Conservation (phyloP, 2,888 invertebrate genomes). For the Aspidapion aeneum region DNA sequence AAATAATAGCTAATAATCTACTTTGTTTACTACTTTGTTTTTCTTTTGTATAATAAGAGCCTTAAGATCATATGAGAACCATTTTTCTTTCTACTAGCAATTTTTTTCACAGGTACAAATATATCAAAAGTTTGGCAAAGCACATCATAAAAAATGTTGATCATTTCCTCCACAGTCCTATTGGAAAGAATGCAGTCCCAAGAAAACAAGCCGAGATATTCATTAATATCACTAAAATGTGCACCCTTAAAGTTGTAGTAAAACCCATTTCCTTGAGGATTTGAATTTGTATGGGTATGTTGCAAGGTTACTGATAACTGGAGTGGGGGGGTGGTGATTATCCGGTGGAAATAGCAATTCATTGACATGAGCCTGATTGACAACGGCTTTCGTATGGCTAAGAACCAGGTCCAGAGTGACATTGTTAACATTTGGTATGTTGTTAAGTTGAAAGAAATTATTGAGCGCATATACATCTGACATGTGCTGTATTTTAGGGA, state of each 20-base stretch:
- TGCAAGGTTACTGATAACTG: background rate
- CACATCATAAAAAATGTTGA: background rate
- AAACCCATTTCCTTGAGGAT: background rate
- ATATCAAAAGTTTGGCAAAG: background rate
- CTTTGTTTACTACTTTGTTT: background rate
- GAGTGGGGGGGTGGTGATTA: background rate
- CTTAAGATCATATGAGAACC: background rate
- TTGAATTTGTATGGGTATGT: background rate
- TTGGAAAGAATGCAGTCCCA: no score
- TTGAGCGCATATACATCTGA: background rate
- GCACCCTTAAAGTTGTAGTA: background rate
- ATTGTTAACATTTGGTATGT: background rate
- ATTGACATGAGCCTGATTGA: background rate
- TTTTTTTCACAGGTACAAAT: background rate
- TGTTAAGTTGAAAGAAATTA: background rate
- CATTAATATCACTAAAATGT: background rate
- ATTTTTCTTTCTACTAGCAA: slow-evolving; percentile 1
- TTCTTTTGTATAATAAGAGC: slow-evolving; percentile 1
- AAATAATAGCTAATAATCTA: background rate
- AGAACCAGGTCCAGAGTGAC: background rate
- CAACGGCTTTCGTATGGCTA: background rate
- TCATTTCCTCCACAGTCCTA: no score
- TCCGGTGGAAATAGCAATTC: background rate
- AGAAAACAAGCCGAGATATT: no score
- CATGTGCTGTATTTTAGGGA: no score